Evolutionary conservation across 2,888 invertebrate species (phyloP), one percentile per base, ranked within the genome.

Genomic region (Oscheius sp.): DNA sequence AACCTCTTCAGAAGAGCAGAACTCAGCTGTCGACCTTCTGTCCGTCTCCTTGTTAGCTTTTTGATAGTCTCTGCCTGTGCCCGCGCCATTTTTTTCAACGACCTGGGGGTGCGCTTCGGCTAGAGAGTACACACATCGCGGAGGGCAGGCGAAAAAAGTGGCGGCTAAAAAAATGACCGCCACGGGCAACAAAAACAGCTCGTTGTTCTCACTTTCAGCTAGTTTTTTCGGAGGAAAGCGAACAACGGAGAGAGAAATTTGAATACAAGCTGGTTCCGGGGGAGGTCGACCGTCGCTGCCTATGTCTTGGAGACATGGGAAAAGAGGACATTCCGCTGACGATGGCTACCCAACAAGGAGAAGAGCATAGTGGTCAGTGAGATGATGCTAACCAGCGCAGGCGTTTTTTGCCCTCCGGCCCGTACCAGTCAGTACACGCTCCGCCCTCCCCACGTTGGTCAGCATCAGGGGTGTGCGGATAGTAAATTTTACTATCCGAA

Each of bases 151-250:
- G 25, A 21, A 16, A 55, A 55, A 55, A 55, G 23, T 25, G 25
- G 25, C 55, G 59, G 6, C 59, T 29, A 43, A 61, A 61, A 61
- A 61, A 61, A 61, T 43, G 61, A 45, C 61, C 61, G 41, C 61
- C 61, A 45, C 61, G 45, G 58, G 27, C 27, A 13, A 23, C 13
- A 25, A 58, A 49, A 35, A 35, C n/a, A 18, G 16, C 6, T 3
- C 23, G 12, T 55, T 13, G 23, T 55, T 55, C 55, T 55, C 21
- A 18, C 55, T 18, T 49, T 49, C 18, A n/a, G 16, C 49, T 49
- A 16, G 18, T 49, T 49, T 49, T 49, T 49, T 49, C 3, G 18
- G 3, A 2, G 49, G 49, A 7, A 12, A 43, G 45, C 13, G 9
- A 43, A 43, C 7, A 43, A 43, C 13, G 45, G 45, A 43, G 45